These are phyloP conservation scores for Didymodactylos carnosus DNA, from an alignment of 2,888 invertebrate genomes.

Conservation along the genomic window DNA sequence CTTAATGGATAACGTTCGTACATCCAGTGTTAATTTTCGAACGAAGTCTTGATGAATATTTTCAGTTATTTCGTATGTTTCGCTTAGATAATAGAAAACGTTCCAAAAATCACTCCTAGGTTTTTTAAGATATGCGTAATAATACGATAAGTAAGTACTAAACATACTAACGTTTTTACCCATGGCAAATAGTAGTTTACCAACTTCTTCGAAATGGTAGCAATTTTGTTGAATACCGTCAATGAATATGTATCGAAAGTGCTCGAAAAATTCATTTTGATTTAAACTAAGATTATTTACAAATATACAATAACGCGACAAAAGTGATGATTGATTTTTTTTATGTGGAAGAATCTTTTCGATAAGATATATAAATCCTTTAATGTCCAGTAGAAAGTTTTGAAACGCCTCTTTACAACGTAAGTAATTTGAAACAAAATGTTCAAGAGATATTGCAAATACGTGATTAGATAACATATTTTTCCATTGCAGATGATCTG, in stretches of 20 bases:
- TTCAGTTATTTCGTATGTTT: background rate
- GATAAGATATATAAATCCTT: background rate
- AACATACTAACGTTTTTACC: background rate
- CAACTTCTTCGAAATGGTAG: background rate
- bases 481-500: background rate
- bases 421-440: background rate
- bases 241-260: background rate
- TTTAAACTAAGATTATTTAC: background rate
- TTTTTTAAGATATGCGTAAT: background rate
- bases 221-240: background rate
- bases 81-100: background rate
- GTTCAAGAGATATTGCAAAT: background rate
- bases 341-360: background rate
- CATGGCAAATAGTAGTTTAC: background rate
- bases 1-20: background rate
- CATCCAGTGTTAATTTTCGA: background rate
- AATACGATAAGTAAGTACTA: background rate
- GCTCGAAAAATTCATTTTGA: background rate
- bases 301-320: background rate
- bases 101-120: background rate
- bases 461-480: background rate
- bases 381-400: background rate
- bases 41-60: background rate
- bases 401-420: background rate
- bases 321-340: background rate